Conservation (phyloP, 2,797 vertebrate species). For the Syngnathus rostellatus region DNA sequence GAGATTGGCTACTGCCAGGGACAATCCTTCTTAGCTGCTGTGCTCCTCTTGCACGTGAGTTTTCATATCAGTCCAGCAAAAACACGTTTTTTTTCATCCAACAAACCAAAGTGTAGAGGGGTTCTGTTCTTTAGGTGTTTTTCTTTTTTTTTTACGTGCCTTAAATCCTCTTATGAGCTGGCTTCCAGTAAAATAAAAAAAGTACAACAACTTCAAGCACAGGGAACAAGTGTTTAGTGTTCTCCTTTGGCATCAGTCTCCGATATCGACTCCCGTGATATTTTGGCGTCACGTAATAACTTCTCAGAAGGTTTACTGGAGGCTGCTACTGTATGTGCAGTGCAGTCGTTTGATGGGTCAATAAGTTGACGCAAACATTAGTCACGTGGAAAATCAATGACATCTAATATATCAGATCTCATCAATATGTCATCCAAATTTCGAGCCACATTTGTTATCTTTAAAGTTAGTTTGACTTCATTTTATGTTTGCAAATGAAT, state of each 20-base stretch:
- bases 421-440: not conserved
- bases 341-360: not conserved
- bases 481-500: not conserved
- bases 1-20: slow-evolving; percentile 99
- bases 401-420: not conserved
- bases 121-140: slow-evolving; percentile 7
- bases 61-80: not conserved
- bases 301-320: not conserved
- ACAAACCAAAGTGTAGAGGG: not conserved
- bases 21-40: slow-evolving; percentile 95
- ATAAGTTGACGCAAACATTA: not conserved
- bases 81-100: not conserved
- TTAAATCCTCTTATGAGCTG: slow-evolving; percentile 10
- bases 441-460: not conserved
- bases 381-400: not conserved
- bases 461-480: not conserved
- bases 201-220: slow-evolving; percentile 24
- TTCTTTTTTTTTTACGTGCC: not conserved
- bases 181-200: slow-evolving; percentile 4
- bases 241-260: slow-evolving; percentile 24
- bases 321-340: not conserved
- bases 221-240: slow-evolving; percentile 16
- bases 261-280: not conserved
- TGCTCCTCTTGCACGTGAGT: slow-evolving; percentile 95
- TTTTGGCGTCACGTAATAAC: not conserved